Conservation (phyloP, 2,113 vertebrate genomes). For the Archocentrus centrarchus region DNA sequence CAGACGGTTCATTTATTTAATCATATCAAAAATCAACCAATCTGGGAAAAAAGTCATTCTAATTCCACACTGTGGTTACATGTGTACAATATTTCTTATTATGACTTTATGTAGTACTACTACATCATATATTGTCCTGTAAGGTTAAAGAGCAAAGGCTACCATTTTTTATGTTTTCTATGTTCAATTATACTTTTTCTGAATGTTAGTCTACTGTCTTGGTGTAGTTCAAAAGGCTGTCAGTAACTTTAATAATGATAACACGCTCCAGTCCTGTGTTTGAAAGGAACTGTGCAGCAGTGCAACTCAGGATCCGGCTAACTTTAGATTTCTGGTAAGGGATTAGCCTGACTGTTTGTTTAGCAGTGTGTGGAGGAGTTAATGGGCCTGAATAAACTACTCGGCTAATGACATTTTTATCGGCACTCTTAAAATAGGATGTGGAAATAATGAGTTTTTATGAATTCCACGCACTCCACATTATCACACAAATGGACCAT, state of each 20-base stretch:
- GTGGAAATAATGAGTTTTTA: slow-evolving; percentile 23
- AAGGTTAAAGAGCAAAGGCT: too few relatives aligned
- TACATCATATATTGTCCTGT: too few relatives aligned
- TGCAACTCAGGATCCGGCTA: not conserved
- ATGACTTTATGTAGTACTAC: too few relatives aligned
- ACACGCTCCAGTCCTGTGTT: not conserved
- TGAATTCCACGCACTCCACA: slow-evolving; percentile 11
- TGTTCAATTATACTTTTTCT: too few relatives aligned
- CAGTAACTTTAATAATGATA: not conserved
- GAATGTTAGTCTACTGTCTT: too few relatives aligned
- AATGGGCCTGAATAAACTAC: slow-evolving; percentile 16
- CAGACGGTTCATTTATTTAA: too few relatives aligned
- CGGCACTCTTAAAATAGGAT: slow-evolving; percentile 29
- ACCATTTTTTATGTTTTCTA: too few relatives aligned
- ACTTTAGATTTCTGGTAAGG: not conserved
- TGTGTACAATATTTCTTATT: too few relatives aligned
- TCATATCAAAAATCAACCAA: too few relatives aligned
- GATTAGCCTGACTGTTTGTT: slow-evolving; percentile 9
- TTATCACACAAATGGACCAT: not conserved
- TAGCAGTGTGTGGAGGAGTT: slow-evolving; percentile 5
- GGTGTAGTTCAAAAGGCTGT: too few relatives aligned
- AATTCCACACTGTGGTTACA: too few relatives aligned
- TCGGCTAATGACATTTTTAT: slow-evolving; percentile 27
- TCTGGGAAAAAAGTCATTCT: too few relatives aligned
- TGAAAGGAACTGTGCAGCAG: not conserved